Evolutionary conservation across 1,140 invertebrate genomes (phyloP).

Genomic region (silkworm (Bombyx mori)): DNA sequence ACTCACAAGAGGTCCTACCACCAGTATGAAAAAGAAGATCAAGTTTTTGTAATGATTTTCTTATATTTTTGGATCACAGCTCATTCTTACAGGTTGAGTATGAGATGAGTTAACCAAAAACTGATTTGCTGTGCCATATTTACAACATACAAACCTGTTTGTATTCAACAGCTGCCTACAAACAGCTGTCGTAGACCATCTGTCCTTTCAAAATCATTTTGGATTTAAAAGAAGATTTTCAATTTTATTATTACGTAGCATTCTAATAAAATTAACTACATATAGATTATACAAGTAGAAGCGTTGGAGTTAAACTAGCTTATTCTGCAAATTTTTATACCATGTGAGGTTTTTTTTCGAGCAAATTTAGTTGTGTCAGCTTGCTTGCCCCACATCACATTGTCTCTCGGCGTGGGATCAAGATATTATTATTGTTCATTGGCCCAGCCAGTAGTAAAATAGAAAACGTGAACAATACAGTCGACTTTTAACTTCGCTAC

Average conservation of each 20-base stretch:
- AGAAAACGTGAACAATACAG: conserved; percentile 51
- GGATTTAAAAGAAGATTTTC: neutral
- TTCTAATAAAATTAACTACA: neutral
- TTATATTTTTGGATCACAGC: neutral
- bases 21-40: neutral
- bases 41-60: neutral
- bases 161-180: conserved; percentile 9
- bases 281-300: conserved; percentile 28
- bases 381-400: conserved; percentile 57
- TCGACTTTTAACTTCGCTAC: conserved; percentile 29
- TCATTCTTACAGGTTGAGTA: neutral
- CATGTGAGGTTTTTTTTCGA: conserved; percentile 36
- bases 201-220: neutral
- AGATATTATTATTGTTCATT: conserved; percentile 49
- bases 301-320: conserved; percentile 38
- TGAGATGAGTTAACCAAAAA: neutral
- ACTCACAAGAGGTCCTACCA: no score
- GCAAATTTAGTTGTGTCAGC: conserved; percentile 64
- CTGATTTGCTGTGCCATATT: neutral
- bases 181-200: conserved; percentile 13
- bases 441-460: conserved; percentile 41
- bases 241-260: neutral
- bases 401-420: conserved; percentile 52
- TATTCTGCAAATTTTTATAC: conserved; percentile 39
- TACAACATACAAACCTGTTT: conserved; percentile 2